These are phyloP conservation scores for Lutjanus erythropterus DNA, from an alignment of 2,113 vertebrate genomes.

Conservation along the genomic window DNA sequence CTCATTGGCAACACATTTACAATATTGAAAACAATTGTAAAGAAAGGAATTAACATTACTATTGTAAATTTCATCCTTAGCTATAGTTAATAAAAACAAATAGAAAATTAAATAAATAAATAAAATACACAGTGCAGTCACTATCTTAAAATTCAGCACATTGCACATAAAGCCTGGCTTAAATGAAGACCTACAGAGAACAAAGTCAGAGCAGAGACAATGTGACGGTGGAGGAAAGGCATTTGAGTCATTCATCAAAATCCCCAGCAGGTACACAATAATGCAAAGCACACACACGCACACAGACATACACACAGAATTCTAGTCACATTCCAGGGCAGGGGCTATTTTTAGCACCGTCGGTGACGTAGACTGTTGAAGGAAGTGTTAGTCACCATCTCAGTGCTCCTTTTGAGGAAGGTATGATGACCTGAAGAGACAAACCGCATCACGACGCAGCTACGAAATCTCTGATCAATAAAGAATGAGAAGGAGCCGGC, in stretches of 20 bases:
- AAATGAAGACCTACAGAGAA: background rate
- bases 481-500: background rate
- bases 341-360: slow-evolving; percentile 60
- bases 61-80: no score
- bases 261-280: slow-evolving; percentile 16
- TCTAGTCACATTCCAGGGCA: slow-evolving; percentile 53
- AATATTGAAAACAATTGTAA: no score
- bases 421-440: slow-evolving; percentile 20
- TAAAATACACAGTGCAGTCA: no score
- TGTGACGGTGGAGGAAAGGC: background rate
- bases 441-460: slow-evolving; percentile 14
- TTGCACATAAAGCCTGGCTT: background rate
- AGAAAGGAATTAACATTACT: no score
- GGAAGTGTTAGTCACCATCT: slow-evolving; percentile 57
- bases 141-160: background rate
- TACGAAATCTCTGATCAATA: no score
- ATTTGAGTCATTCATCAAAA: background rate
- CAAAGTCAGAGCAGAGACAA: background rate
- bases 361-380: slow-evolving; percentile 48
- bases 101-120: no score
- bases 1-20: no score
- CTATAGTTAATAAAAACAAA: no score
- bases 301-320: slow-evolving; percentile 9
- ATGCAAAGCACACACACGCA: background rate
- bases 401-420: slow-evolving; percentile 7